Evolutionary conservation across 1,140 invertebrate genomes (phyloP).

Genomic region (Cheumatopsyche charites): DNA sequence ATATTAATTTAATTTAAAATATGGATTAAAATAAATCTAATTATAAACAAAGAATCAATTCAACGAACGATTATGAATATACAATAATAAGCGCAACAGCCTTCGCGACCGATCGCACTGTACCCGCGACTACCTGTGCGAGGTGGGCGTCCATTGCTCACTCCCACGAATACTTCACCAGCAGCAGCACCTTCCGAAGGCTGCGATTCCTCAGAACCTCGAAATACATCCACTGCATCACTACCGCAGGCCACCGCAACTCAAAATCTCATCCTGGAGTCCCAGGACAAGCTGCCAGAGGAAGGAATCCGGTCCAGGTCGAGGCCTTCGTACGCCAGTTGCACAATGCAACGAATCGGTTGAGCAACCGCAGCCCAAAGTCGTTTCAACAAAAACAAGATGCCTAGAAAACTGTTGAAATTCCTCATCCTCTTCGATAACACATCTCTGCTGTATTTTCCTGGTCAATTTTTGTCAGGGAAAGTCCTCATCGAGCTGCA

Average conservation of each 20-base stretch:
- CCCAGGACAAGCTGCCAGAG: background rate
- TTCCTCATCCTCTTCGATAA: slow-evolving; percentile 95
- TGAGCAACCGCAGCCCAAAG: slow-evolving; percentile 10
- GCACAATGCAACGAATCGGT: slow-evolving; percentile 17
- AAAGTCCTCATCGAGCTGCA: slow-evolving; percentile 90
- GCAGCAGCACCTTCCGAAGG: background rate
- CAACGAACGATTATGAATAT: too few species aligned
- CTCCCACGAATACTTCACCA: slow-evolving; percentile 19
- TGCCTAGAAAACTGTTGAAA: slow-evolving; percentile 88
- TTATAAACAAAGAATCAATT: too few species aligned
- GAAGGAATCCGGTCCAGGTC: slow-evolving; percentile 1
- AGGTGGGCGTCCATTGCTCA: slow-evolving; percentile 10
- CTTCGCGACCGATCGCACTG: background rate
- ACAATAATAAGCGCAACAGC: too few species aligned
- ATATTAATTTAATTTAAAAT: too few species aligned
- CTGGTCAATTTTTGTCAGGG: slow-evolving; percentile 89
- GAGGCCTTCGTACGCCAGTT: background rate
- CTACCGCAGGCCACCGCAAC: too few species aligned
- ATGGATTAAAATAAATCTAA: background rate
- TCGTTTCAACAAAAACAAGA: slow-evolving; percentile 54
- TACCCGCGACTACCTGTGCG: background rate
- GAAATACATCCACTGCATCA: background rate
- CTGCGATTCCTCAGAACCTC: background rate
- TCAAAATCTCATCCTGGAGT: too few species aligned
- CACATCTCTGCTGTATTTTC: slow-evolving; percentile 90